These are phyloP conservation scores for human DNA, from an alignment of 2,113 vertebrate species.

Conservation along the genomic window DNA sequence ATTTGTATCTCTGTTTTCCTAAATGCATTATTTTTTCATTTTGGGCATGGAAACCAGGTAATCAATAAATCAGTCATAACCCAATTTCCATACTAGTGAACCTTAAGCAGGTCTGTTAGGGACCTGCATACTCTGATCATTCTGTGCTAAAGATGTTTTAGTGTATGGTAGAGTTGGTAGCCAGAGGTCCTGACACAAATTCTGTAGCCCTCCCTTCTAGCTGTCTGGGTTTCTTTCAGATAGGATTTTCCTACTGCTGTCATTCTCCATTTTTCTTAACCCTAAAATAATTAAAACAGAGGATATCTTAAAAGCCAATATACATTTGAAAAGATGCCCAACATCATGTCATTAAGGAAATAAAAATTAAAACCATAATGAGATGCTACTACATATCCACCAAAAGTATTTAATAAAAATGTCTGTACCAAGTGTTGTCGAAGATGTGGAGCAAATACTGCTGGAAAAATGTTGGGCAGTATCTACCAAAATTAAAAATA, in stretches of 20 bases:
- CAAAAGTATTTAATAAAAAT: not conserved
- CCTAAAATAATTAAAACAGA: not conserved
- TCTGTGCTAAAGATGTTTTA: not conserved
- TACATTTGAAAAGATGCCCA: constrained; percentile 10
- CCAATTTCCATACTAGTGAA: not conserved
- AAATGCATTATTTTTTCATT: not conserved
- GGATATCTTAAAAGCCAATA: not conserved
- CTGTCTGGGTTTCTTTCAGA: not conserved
- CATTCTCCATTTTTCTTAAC: not conserved
- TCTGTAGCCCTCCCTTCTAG: not conserved
- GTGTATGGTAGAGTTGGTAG: not conserved
- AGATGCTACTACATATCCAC: not conserved
- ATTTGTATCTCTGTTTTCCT: not conserved
- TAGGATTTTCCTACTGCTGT: not conserved
- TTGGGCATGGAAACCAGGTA: not conserved
- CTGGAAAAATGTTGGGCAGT: not conserved
- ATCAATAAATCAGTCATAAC: not conserved
- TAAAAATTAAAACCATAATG: not conserved
- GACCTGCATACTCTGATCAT: not conserved
- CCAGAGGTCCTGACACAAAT: not conserved
- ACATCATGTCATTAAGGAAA: not conserved
- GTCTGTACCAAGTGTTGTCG: not conserved
- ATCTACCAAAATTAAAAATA: not conserved
- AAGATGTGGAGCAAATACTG: not conserved
- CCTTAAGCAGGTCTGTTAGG: not conserved